Percentiles rank a stretch among this genome's conserved stretches.
Evolutionary conservation across 2,113 vertebrate species (phyloP).

Genomic region (Pollimyrus isidori): DNA sequence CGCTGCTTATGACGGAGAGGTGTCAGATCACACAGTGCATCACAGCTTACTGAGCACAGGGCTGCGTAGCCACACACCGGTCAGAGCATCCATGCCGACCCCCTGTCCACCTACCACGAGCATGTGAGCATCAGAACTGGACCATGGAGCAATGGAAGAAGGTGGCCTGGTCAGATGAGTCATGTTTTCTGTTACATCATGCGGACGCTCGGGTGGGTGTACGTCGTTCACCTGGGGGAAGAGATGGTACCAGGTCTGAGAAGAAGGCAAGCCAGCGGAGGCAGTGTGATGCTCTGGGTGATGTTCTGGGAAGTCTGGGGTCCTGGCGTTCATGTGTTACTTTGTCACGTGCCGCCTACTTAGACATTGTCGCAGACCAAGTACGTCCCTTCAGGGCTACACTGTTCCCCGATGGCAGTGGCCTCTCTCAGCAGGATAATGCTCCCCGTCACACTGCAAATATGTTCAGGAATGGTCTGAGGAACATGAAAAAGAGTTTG

Average conservation of each 20-base stretch:
- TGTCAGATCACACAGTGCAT: neutral
- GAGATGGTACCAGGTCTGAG: too few species aligned
- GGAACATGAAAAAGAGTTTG: neutral
- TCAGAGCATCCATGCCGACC: neutral
- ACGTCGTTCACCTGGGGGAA: too few species aligned
- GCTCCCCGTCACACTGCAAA: too few species aligned
- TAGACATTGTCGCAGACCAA: too few species aligned
- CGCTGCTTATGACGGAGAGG: neutral
- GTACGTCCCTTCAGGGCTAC: too few species aligned
- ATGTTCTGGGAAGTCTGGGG: too few species aligned
- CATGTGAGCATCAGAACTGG: neutral
- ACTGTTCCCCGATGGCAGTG: too few species aligned
- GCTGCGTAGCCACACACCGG: neutral
- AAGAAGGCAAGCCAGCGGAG: too few species aligned
- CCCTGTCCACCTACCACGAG: neutral
- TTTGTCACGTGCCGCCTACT: too few species aligned
- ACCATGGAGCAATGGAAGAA: neutral
- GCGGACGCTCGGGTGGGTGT: neutral
- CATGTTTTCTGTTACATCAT: neutral
- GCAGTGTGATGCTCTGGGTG: too few species aligned
- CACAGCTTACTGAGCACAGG: neutral
- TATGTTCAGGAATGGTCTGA: neutral
- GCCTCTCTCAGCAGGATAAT: too few species aligned
- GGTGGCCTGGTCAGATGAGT: neutral
- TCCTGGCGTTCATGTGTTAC: too few species aligned